Conservation (phyloP, 35 echinoderm and acorn worm species). For the Ptychodera flava region DNA sequence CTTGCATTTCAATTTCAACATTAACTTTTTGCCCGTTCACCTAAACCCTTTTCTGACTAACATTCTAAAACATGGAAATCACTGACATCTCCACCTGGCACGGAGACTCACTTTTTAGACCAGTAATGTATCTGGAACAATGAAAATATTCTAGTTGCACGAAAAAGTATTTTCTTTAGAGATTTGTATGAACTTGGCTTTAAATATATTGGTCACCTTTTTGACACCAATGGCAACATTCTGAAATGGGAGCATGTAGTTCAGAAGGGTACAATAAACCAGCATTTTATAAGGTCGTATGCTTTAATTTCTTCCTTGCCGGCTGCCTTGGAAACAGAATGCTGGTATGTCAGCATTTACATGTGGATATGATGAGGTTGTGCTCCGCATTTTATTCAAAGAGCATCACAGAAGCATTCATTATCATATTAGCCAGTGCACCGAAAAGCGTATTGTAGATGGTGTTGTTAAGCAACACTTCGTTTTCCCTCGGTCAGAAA, state of each 20-base stretch:
- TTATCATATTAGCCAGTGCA: background rate
- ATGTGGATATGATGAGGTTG: background rate
- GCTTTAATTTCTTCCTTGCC: background rate
- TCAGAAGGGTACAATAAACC: background rate
- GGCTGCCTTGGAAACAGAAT: background rate
- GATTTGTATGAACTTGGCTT: background rate
- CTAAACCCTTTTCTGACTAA: too few species aligned
- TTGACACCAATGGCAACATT: background rate
- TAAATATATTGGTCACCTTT: background rate
- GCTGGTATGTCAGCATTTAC: background rate
- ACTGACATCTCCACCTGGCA: too few species aligned
- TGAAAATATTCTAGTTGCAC: too few species aligned
- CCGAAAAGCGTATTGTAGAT: background rate
- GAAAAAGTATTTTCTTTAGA: background rate
- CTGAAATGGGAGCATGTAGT: background rate
- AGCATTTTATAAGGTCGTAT: background rate
- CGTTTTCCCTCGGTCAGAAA: background rate
- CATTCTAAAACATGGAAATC: too few species aligned
- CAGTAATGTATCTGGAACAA: too few species aligned
- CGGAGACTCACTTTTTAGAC: too few species aligned
- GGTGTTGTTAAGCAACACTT: background rate
- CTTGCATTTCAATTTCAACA: too few species aligned
- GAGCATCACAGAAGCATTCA: background rate
- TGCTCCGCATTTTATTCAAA: background rate
- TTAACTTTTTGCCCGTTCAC: too few species aligned